Evolutionary conservation across 2,888 invertebrate species (phyloP).

Genomic region (Chloroclystis v-ata): DNA sequence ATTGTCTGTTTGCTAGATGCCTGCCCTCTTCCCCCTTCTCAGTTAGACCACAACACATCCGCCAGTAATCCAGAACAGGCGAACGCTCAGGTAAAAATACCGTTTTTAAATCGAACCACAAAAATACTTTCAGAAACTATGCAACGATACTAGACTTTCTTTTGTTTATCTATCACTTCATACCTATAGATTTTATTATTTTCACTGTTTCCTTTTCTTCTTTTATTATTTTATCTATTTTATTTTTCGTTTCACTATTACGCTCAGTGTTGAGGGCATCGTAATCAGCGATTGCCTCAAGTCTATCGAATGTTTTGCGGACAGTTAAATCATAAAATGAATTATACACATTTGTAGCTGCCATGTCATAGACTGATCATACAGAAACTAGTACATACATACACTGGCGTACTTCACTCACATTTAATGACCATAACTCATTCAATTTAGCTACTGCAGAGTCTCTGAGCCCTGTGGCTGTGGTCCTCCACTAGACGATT

Average conservation of each 20-base stretch:
- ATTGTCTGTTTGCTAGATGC: slow-evolving; percentile 97
- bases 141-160: slow-evolving; percentile 71
- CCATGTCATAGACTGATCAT: slow-evolving; percentile 66
- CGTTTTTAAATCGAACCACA: slow-evolving; percentile 74
- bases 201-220: slow-evolving; percentile 63
- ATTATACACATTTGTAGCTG: slow-evolving; percentile 63
- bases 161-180: slow-evolving; percentile 73
- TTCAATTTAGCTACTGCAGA: slow-evolving; percentile 66
- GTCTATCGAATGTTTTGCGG: slow-evolving; percentile 40
- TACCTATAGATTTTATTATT: slow-evolving; percentile 66
- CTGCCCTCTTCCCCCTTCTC: slow-evolving; percentile 92
- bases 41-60: slow-evolving; percentile 92
- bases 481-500: slow-evolving; percentile 63
- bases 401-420: slow-evolving; percentile 76
- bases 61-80: slow-evolving; percentile 84
- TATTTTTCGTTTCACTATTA: slow-evolving; percentile 58
- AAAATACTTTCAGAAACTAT: slow-evolving; percentile 73
- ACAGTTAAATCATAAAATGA: slow-evolving; percentile 34
- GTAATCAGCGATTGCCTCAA: slow-evolving; percentile 38
- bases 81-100: slow-evolving; percentile 83
- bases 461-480: slow-evolving; percentile 65
- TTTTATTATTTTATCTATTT: slow-evolving; percentile 41
- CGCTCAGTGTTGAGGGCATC: slow-evolving; percentile 65
- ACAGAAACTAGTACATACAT: slow-evolving; percentile 66
- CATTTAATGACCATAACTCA: slow-evolving; percentile 68